Percentiles rank a stretch among this genome's conserved stretches.
phyloP scores from a whole-genome alignment of 2,113 vertebrate species.

The Tretioscincus oriximinensis region DNA sequence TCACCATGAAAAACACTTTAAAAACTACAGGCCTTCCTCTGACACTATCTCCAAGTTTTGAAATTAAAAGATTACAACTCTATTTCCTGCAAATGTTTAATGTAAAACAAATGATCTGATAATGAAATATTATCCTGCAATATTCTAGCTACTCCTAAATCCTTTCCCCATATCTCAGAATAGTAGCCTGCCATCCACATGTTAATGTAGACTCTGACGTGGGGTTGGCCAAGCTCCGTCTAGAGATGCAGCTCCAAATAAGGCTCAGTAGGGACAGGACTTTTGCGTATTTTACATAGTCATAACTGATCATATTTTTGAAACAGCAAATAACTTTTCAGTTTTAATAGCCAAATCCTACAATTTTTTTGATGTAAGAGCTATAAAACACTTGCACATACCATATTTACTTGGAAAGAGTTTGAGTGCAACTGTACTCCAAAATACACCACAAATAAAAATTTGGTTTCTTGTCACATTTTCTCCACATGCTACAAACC shows the following conservation, averaged over 20 bases:
- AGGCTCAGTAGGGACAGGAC: too few relatives aligned
- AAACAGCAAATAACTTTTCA: neutral
- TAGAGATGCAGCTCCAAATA: too few relatives aligned
- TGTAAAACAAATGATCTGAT: neutral
- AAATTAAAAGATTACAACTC: neutral
- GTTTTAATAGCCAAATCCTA: neutral
- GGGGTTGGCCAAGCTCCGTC: too few relatives aligned
- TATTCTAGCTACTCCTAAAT: neutral
- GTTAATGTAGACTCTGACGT: too few relatives aligned
- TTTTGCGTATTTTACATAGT: neutral
- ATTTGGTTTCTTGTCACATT: neutral
- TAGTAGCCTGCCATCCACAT: too few relatives aligned
- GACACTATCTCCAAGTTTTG: neutral
- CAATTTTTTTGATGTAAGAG: neutral
- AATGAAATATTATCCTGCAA: neutral
- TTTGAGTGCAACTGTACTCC: neutral
- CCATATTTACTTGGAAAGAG: neutral
- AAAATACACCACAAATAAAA: neutral
- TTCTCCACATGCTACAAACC: constrained; percentile 23
- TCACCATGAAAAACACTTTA: neutral
- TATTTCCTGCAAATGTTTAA: too few relatives aligned
- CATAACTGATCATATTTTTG: neutral
- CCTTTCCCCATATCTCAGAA: too few relatives aligned
- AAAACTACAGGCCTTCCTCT: neutral
- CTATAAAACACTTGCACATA: neutral